Evolutionary conservation across 2,888 invertebrate species (phyloP).

Genomic region (Mantis religiosa): DNA sequence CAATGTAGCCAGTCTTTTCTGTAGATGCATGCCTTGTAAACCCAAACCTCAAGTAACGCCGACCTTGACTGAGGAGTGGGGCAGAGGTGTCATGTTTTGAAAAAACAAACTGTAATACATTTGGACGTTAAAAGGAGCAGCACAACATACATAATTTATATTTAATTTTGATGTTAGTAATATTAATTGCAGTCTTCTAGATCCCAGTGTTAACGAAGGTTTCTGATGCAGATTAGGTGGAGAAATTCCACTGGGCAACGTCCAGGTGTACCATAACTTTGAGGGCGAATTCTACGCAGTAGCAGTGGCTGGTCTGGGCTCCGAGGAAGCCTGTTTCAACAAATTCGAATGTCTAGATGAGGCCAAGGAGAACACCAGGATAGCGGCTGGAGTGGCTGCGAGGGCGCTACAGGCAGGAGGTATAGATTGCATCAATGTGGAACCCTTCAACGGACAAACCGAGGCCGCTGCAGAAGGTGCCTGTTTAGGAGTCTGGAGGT

Average conservation of each 20-base stretch:
- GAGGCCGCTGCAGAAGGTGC: slow-evolving; percentile 49
- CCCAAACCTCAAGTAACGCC: too few relatives aligned
- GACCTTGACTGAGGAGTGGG: too few relatives aligned
- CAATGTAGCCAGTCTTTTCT: too few relatives aligned
- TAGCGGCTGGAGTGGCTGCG: slow-evolving; percentile 47
- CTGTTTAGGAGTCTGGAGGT: slow-evolving; percentile 40
- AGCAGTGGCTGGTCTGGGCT: slow-evolving; percentile 44
- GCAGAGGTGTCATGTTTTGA: too few relatives aligned
- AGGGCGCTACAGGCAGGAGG: slow-evolving; percentile 47
- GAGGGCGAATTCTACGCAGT: slow-evolving; percentile 50
- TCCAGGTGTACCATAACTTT: slow-evolving; percentile 32
- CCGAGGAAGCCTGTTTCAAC: slow-evolving; percentile 38
- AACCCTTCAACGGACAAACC: slow-evolving; percentile 48
- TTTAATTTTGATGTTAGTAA: too few relatives aligned
- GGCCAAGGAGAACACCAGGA: slow-evolving; percentile 43
- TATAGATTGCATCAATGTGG: slow-evolving; percentile 53
- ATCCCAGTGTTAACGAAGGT: too few relatives aligned
- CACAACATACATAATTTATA: too few relatives aligned
- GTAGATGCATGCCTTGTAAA: too few relatives aligned
- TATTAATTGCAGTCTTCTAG: too few relatives aligned
- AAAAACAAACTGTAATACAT: too few relatives aligned
- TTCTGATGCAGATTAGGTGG: not conserved
- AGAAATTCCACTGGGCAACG: slow-evolving; percentile 26
- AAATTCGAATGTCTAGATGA: slow-evolving; percentile 43
- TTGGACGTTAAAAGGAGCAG: too few relatives aligned